Evolutionary conservation across 2,113 vertebrate genomes (phyloP), one percentile per base, ranked within the genome.

Genomic region (Sinocyclocheilus rhinocerous): DNA sequence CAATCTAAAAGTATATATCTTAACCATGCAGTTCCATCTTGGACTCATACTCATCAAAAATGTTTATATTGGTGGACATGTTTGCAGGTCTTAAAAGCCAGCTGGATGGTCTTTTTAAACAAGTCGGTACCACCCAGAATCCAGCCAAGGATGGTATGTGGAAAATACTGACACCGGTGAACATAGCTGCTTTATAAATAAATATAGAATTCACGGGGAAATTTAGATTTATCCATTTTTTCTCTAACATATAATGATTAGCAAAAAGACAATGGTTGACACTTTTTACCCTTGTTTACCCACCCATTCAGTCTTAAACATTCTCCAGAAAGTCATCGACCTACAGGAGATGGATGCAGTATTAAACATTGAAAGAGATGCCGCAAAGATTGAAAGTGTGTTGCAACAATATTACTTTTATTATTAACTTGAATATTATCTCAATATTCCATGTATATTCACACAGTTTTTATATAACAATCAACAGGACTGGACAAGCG

Each of bases 71-170:
- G 70, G 9, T 45, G 36, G 70, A 45, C 0, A 45, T 73, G 20
- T 73, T 73, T n/a, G 39, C 55, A 79, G 77, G 33, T 61, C 33
- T 79, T 61, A 79, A 79, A 79, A 79, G 0, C 1, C 33, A 79
- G 33, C 33, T 79, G 33, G 10, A 42, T 61, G 33, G 39, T 36
- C 77, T 79, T 22, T 79, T 61, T n/a, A 61, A 79, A 39, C 20
- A 79, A 79, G 29, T 42, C 20, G n/a, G 33, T 15, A 0, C 20
- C 10, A 33, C 29, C 29, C 29, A 33, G 29, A 39, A 20, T 39
- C 55, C 77, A 79, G 77, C 55, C 20, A 79, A 61, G 55, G 77
- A 79, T 42, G 77, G 77, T 79, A 79, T 61, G 77, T 61, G 20
- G 9, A 57, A 57, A 78, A 33, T 57, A 78, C 20, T 57, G 0